phyloP scores from a whole-genome alignment of 2,113 vertebrate species.

The Oostethus manadensis region DNA sequence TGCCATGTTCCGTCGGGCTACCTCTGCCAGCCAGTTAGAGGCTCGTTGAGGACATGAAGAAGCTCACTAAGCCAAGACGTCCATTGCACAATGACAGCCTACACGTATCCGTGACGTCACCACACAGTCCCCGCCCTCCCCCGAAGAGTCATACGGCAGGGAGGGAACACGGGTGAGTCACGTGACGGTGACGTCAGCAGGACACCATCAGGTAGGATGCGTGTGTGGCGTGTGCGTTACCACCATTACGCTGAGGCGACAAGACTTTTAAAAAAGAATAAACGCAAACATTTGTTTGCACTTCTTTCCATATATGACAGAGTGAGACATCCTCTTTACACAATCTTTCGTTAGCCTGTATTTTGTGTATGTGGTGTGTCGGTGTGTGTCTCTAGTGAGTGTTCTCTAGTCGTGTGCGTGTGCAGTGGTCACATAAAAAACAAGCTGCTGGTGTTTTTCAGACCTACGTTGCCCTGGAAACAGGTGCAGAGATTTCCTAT shows the following conservation, averaged over 20 bases:
- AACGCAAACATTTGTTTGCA: no score
- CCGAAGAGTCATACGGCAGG: background rate
- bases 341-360: no score
- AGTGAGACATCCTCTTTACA: no score
- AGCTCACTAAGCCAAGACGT: background rate
- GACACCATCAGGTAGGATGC: background rate
- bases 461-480: slow-evolving; percentile 80
- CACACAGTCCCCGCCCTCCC: background rate
- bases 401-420: slow-evolving; percentile 10
- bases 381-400: no score
- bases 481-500: slow-evolving; percentile 74
- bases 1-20: slow-evolving; percentile 2
- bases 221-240: no score
- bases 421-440: slow-evolving; percentile 37
- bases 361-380: no score
- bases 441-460: slow-evolving; percentile 66
- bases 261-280: no score
- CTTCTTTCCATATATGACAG: no score
- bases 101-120: background rate
- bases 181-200: background rate
- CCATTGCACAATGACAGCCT: slow-evolving; percentile 10
- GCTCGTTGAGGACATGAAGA: background rate
- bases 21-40: background rate
- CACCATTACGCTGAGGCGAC: no score
- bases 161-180: background rate